Evolutionary conservation across 2,888 invertebrate species (phyloP), one percentile per base, ranked within the genome.

Genomic region (Lithophane socia): DNA sequence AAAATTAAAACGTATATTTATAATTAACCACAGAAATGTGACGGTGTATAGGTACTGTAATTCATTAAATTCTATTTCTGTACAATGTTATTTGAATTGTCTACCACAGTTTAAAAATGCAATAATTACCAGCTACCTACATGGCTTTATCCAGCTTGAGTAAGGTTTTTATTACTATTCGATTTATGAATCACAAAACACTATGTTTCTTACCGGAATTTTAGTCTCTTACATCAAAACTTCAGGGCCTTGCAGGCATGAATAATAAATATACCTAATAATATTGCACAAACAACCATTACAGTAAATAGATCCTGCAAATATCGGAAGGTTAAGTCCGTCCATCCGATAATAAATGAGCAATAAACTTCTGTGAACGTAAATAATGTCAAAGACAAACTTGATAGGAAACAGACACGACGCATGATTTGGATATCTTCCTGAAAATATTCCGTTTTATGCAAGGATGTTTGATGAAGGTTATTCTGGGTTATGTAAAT

Each of bases 361-460:
- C 70, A 61, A 70, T 86, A 87, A 86, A 87, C 18, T 79, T 86
- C 77, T n/a, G 65, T 29, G 60, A 68, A 79, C 66, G 44, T 81
- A 79, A 86, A 87, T 83, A 86, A 56, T 75, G 71, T 67, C 77
- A 82, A 76, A 80, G 80, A 79, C 78, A 79, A 60, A 60, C 18
- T 47, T 70, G 77, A 87, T 64, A 73, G 67, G 64, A 75, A 88
- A 71, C 84, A 82, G 75, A 86, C 65, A 12, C 64, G 72, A 42
- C 72, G 73, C 16, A 75, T 69, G 61, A 67, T 66, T 75, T 37
- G n/a, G 66, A 72, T 82, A 52, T 60, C 21, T 69, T 60, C 47
- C 78, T 69, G 68, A 85, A 75, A 67, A 71, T 75, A 58, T 80
- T 80, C 85, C 85, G 77, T 73, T 84, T 73, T 70, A 37, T 72